Percentiles rank a stretch among this genome's conserved stretches.
Conservation (phyloP, 1,140 invertebrate genomes). For the Ruditapes philippinarum region DNA sequence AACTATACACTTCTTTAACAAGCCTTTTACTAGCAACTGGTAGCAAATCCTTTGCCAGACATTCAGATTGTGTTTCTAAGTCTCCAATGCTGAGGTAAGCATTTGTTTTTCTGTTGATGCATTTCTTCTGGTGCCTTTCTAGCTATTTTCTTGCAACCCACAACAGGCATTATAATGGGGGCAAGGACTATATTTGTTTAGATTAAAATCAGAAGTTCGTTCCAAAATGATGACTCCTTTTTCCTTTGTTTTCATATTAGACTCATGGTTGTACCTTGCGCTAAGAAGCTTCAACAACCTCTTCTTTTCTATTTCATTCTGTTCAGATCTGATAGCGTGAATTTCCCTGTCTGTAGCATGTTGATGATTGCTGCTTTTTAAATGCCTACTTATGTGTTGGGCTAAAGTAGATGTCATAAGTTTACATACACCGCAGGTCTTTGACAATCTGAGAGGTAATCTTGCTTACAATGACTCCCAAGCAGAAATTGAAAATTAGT, state of each 20-base stretch:
- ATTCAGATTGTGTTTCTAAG: slow-evolving; percentile 39
- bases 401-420: slow-evolving; percentile 20
- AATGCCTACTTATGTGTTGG: slow-evolving; percentile 41
- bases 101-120: not conserved
- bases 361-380: not conserved
- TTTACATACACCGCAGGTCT: slow-evolving; percentile 43
- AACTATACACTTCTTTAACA: slow-evolving; percentile 45
- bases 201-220: not conserved
- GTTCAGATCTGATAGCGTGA: slow-evolving; percentile 6
- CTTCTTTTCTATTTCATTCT: not conserved
- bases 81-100: not conserved
- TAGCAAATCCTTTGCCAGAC: not conserved
- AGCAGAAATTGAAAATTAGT: too few species aligned
- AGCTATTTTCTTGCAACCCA: slow-evolving; percentile 37
- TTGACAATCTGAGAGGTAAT: too few species aligned
- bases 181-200: slow-evolving; percentile 52
- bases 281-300: not conserved
- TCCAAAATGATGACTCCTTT: slow-evolving; percentile 51
- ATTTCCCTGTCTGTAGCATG: not conserved
- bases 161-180: slow-evolving; percentile 16
- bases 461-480: too few species aligned
- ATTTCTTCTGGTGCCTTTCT: slow-evolving; percentile 38
- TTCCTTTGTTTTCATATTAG: slow-evolving; percentile 23
- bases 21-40: slow-evolving; percentile 32
- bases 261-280: slow-evolving; percentile 54